Evolutionary conservation across 2,888 invertebrate genomes (phyloP), one percentile per base, ranked within the genome.

Genomic region (Eutolmus rufibarbis): DNA sequence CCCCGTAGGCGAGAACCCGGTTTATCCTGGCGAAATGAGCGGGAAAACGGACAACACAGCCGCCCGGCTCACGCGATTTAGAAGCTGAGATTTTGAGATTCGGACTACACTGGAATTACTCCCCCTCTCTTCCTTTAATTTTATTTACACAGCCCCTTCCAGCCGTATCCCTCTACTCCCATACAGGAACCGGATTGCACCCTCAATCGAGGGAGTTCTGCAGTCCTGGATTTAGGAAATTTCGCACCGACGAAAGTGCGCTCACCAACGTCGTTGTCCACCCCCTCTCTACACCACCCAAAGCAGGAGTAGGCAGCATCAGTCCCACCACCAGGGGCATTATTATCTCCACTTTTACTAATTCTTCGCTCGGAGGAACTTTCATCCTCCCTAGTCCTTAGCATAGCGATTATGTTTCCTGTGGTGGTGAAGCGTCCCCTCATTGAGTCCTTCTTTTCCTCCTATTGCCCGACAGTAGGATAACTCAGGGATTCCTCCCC

Each of bases 311-410:
- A 34, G 76, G 76, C 34, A 16, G 16, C 7, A 76, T 19, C 56
- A 7, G 43, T 9, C 19, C 23, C 19, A 43, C 40, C 76, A 78
- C 28, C 78, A 82, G 82, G 16, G 74, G 74, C 74, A 85, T 85
- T 74, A 87, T 87, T 81, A 81, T 76, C 77, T 86, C 86, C 77
- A 88, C 86, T 86, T 88, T 86, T 82, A 81, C 88, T 86, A 82
- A 43, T 86, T 81, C 86, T 87, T 51, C 81, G 66, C 56, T 46
- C 81, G 66, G n/a, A 66, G 66, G 28, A 66, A 82, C 40, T 37
- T 82, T 66, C 82, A 51, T 57, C 82, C 51, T 82, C 82, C 82
- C 66, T 82, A 57, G 82, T 82, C 82, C 82, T 82, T 82, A 57
- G 82, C 19, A 31, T 57, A 5, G 16, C 57, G 34, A 57, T 82